Conservation (phyloP, 2,113 vertebrate genomes). For the Acrocephalus kingi region DNA sequence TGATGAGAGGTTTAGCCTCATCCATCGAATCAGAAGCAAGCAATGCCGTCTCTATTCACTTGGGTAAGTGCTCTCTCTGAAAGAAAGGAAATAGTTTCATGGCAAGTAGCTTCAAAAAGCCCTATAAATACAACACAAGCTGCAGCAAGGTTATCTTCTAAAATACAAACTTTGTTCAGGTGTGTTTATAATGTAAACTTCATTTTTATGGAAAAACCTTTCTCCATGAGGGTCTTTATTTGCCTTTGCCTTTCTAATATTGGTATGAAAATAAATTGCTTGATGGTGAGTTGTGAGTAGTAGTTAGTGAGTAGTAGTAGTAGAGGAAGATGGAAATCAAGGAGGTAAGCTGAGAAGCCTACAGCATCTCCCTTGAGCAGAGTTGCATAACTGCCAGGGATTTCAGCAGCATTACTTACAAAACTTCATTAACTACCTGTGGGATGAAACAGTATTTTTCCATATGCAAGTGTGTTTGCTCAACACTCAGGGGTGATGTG, state of each 20-base stretch:
- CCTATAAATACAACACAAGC: background rate
- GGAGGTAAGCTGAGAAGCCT: background rate
- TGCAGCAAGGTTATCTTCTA: background rate
- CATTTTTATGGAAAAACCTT: background rate
- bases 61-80: conserved; percentile 68
- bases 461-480: background rate
- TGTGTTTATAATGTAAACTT: background rate
- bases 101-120: background rate
- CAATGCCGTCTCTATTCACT: conserved; percentile 84
- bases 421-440: background rate
- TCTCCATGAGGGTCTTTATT: background rate
- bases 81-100: background rate
- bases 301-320: background rate
- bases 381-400: background rate
- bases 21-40: conserved; percentile 76
- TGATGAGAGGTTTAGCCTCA: conserved; percentile 80
- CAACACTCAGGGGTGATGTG: background rate
- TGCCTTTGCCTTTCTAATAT: background rate
- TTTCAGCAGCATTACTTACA: background rate
- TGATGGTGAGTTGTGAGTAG: background rate
- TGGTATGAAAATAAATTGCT: background rate
- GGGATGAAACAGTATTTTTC: background rate
- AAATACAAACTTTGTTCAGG: background rate
- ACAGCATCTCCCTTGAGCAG: background rate
- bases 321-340: background rate